phyloP scores from a whole-genome alignment of 2,888 invertebrate species.

The Eremobia ochroleuca region DNA sequence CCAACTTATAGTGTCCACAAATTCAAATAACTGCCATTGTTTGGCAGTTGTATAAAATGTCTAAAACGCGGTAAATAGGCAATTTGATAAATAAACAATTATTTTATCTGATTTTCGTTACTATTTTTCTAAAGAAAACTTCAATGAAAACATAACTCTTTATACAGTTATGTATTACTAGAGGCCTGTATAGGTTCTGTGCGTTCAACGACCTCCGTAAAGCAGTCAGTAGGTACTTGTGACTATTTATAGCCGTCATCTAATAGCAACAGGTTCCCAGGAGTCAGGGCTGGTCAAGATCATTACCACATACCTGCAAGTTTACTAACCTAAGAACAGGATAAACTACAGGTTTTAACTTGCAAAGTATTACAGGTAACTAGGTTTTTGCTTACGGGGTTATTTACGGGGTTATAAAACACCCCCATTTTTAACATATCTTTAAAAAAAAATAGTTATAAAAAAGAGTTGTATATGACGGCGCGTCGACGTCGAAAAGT shows the following conservation, averaged over 20 bases:
- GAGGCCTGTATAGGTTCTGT: neutral
- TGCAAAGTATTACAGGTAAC: neutral
- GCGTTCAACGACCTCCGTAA: conserved; percentile 34
- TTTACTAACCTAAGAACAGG: conserved; percentile 33
- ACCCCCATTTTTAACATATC: no score
- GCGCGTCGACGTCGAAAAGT: no score
- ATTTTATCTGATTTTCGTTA: no score
- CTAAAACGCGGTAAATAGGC: neutral
- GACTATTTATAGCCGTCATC: conserved; percentile 37
- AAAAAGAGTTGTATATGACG: no score
- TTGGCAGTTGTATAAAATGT: neutral
- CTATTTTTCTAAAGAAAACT: neutral
- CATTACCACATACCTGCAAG: conserved; percentile 50
- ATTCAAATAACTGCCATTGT: neutral
- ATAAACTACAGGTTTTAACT: conserved; percentile 14
- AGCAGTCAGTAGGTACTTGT: conserved; percentile 3
- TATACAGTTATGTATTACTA: neutral
- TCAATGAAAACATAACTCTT: neutral
- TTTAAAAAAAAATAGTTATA: no score
- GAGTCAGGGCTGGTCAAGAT: conserved; percentile 60
- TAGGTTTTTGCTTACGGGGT: no score
- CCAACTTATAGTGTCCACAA: neutral
- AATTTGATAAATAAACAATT: neutral
- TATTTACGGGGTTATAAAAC: no score
- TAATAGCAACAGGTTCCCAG: conserved; percentile 54